Evolutionary conservation across 1,140 invertebrate species (phyloP).

Genomic region (Drosophila bocki): DNA sequence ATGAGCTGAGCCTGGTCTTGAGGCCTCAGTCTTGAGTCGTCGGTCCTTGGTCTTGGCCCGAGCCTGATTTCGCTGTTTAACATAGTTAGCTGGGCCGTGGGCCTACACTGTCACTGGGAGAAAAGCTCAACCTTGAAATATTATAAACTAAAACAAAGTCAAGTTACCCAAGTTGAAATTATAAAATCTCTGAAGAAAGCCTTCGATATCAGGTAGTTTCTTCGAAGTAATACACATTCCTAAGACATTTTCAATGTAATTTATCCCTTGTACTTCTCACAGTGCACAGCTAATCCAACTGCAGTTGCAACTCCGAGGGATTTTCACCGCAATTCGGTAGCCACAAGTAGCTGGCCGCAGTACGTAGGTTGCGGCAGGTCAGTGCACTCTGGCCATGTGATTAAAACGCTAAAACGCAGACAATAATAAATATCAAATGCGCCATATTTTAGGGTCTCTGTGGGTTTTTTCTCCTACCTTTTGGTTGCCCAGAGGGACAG

Average conservation of each 20-base stretch:
- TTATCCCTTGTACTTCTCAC: not conserved
- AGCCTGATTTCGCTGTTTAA: slow-evolving; percentile 79
- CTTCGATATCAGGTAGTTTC: not conserved
- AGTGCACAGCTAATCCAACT: slow-evolving; percentile 33
- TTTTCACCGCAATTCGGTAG: slow-evolving; percentile 75
- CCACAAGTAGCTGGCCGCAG: slow-evolving; percentile 51
- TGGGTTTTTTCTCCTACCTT: slow-evolving; percentile 5
- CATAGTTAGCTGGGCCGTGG: slow-evolving; percentile 68
- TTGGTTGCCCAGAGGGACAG: slow-evolving; percentile 14
- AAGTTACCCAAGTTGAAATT: not conserved
- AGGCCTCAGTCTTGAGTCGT: slow-evolving; percentile 56
- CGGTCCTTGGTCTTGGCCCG: slow-evolving; percentile 40
- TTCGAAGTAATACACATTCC: accelerated
- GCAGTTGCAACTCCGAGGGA: slow-evolving; percentile 41
- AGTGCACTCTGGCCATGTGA: slow-evolving; percentile 72
- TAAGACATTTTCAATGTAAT: not conserved
- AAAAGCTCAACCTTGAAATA: slow-evolving; percentile 10
- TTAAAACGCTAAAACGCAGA: slow-evolving; percentile 74
- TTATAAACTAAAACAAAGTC: not conserved
- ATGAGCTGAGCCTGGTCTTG: slow-evolving; percentile 61
- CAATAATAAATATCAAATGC: slow-evolving; percentile 81
- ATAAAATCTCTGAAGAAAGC: not conserved
- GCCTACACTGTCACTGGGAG: slow-evolving; percentile 12
- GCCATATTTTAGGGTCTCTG: slow-evolving; percentile 76
- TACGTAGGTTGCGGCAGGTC: slow-evolving; percentile 76